Conservation (phyloP, 2,888 invertebrate genomes). For the Auanema freiburgensis region DNA sequence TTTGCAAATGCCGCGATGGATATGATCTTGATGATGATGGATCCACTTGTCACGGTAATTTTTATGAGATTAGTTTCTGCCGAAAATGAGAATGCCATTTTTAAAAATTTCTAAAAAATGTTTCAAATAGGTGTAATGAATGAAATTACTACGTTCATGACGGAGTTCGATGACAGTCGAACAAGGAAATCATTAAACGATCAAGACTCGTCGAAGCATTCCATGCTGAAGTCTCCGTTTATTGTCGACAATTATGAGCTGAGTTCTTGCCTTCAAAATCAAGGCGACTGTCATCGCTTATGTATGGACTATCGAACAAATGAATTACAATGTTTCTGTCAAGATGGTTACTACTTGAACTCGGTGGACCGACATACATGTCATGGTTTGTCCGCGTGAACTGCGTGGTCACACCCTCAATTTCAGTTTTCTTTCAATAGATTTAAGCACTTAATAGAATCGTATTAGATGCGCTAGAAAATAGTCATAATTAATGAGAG, state of each 20-base stretch:
- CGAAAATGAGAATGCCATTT: too few species aligned
- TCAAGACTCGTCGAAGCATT: too few species aligned
- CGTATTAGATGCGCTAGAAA: not conserved
- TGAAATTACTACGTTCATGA: too few species aligned
- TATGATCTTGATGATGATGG: constrained; percentile 53
- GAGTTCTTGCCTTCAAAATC: constrained; percentile 39
- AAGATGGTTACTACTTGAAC: constrained; percentile 41
- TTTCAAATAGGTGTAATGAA: too few species aligned
- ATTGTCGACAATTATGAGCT: constrained; percentile 26
- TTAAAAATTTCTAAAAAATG: constrained; percentile 9
- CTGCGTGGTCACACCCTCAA: constrained; percentile 1
- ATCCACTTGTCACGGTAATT: constrained; percentile 53
- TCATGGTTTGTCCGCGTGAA: constrained; percentile 23
- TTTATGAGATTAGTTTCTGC: not conserved
- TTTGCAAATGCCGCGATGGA: constrained; percentile 51
- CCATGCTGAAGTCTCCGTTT: too few species aligned
- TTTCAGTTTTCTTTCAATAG: constrained; percentile 2
- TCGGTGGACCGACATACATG: constrained; percentile 29
- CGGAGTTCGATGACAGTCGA: too few species aligned
- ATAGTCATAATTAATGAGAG: too few species aligned
- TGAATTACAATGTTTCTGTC: constrained; percentile 47
- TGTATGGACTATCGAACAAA: constrained; percentile 49
- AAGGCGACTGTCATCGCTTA: constrained; percentile 48
- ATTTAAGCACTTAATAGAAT: not conserved
- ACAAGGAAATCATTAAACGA: too few species aligned